Conservation (phyloP, 1,140 invertebrate genomes). For the Araneus ventricosus region DNA sequence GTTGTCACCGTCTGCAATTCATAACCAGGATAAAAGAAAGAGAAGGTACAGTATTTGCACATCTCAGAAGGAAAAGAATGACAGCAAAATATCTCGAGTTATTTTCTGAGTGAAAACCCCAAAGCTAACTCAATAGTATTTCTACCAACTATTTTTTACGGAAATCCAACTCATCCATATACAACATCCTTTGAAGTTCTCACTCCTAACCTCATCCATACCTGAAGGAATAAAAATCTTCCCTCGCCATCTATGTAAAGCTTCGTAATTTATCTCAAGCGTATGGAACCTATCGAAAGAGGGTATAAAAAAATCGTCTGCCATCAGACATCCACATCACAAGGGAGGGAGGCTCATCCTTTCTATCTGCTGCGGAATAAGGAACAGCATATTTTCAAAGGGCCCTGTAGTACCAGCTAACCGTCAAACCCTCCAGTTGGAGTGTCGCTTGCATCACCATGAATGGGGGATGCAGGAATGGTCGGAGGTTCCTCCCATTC, state of each 20-base stretch:
- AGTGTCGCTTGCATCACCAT: slow-evolving; percentile 54
- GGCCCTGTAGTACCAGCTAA: slow-evolving; percentile 24
- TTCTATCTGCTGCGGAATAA: neutral
- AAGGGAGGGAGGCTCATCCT: neutral
- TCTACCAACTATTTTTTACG: too few species aligned
- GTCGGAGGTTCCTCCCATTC: slow-evolving; percentile 36
- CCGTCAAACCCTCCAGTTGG: slow-evolving; percentile 40
- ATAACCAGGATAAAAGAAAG: too few species aligned
- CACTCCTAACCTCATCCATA: neutral
- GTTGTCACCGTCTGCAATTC: too few species aligned
- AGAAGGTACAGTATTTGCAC: too few species aligned
- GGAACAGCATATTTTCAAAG: slow-evolving; percentile 33
- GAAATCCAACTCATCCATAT: too few species aligned
- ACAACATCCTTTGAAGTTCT: too few species aligned
- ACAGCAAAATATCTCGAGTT: too few species aligned
- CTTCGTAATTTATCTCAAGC: slow-evolving; percentile 10
- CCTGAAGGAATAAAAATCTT: neutral
- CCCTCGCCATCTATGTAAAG: slow-evolving; percentile 24
- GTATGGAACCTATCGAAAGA: neutral
- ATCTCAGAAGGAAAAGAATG: too few species aligned
- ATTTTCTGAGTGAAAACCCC: too few species aligned
- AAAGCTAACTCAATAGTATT: too few species aligned
- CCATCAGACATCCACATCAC: neutral
- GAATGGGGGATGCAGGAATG: slow-evolving; percentile 32
- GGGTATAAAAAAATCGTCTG: neutral